Percentiles rank a stretch among this genome's conserved stretches.
Conservation (phyloP, 53 echinoderm and acorn worm genomes). For the Echinometra lucunter region DNA sequence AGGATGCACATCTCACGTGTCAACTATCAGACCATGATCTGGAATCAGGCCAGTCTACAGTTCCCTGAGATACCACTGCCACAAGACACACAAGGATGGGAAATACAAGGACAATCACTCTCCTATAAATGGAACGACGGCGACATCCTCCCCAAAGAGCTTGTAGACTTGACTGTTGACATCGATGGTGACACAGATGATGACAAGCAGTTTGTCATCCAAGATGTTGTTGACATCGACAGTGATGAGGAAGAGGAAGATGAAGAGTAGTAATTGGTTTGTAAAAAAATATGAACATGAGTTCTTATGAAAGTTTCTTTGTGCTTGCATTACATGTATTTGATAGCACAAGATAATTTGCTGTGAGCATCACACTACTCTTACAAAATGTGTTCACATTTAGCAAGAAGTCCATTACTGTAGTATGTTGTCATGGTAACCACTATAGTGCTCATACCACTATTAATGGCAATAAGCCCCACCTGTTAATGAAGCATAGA, state of each 20-base stretch:
- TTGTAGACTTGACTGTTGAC: slow-evolving; percentile 61
- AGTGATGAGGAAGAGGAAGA: too few relatives aligned
- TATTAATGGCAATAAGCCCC: too few relatives aligned
- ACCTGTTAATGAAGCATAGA: too few relatives aligned
- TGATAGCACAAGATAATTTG: slow-evolving; percentile 51
- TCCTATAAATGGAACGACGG: slow-evolving; percentile 63
- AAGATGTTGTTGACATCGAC: slow-evolving; percentile 48
- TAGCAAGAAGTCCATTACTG: slow-evolving; percentile 33
- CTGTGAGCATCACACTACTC: too few relatives aligned
- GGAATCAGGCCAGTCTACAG: slow-evolving; percentile 57
- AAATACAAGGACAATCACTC: slow-evolving; percentile 42
- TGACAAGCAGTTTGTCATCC: slow-evolving; percentile 48
- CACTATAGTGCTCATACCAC: too few relatives aligned
- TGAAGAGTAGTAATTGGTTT: too few relatives aligned
- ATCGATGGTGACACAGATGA: slow-evolving; percentile 50
- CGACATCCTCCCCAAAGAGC: slow-evolving; percentile 62
- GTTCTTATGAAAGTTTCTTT: too few relatives aligned
- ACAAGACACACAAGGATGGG: slow-evolving; percentile 54
- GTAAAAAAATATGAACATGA: too few relatives aligned
- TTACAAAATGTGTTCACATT: too few relatives aligned
- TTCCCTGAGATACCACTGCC: slow-evolving; percentile 64
- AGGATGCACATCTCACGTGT: slow-evolving; percentile 67
- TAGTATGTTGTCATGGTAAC: slow-evolving; percentile 51
- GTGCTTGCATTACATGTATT: slow-evolving; percentile 43
- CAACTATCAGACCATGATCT: slow-evolving; percentile 68